Base-by-base conservation (phyloP, 2,888 invertebrate genomes). In the Aphidius colemani region DNA sequence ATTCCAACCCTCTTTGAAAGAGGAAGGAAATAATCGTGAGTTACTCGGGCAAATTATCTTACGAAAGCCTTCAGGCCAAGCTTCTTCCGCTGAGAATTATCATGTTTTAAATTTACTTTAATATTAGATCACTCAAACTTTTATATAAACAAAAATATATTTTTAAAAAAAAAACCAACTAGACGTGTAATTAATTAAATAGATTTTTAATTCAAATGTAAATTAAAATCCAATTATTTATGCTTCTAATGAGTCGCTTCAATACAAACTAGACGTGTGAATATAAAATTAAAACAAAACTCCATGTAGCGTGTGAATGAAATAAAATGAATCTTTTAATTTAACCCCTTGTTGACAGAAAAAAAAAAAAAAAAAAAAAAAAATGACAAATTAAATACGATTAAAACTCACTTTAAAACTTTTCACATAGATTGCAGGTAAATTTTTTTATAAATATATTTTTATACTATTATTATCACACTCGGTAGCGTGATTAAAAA, bases 41-140 rank as follows among this genome's bases (percentile, higher is more conserved):
- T 72, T 69, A 71, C 71, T 71, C 72, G 70, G 67, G 69, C 71
- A 74, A 75, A 75, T 75, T 75, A 75, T 74, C 72, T 71, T 66
- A 51, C 59, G 67, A 66, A 63, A 67, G 67, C 66, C 64, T 51
- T 56, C 61, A 45, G 65, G 66, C 65, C 50, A 53, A 50, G 67
- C 67, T 67, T 66, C 72, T 69, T 68, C 67, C 70, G 68, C 67
- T 67, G 70, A 69, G 74, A 75, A 73, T 75, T 74, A 63, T 66
- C 67, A 66, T 64, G 61, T 64, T 63, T 66, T 62, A 53, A 11
- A 53, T 40, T 53, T 10, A 53, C 40, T 41, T 11, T 8, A 53
- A 53, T 53, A 53, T 53, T 41, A 11, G 41, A 53, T 53, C 41
- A n/a, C n/a, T n/a, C n/a, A n/a, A n/a, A 10, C 40, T 41, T 41